Evolutionary conservation across 1,140 invertebrate species (phyloP), one percentile per base, ranked within the genome.

Genomic region (Rhyzopertha dominica): DNA sequence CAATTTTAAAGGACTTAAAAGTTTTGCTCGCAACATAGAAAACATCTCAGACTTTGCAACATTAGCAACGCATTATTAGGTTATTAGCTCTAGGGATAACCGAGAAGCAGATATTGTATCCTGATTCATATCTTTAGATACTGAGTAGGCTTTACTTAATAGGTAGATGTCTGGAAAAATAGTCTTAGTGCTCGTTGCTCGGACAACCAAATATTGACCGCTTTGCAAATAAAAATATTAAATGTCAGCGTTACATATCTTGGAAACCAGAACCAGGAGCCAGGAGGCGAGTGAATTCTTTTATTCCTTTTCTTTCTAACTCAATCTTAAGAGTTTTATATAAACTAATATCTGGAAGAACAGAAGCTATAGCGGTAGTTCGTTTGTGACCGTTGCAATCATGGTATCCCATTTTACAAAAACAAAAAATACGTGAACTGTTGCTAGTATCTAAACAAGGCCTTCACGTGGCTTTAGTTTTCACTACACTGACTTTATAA

Each of bases 341-440:
- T 28, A 61, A 59, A 53, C 54, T 58, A 22, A 52, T 43, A 24
- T 12, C 5, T 22, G 59, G 59, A 8, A 44, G 50, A 24, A 47
- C 54, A 22, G 32, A 5, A 30, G 57, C 55, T 10, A 56, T 63
- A 17, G 14, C 60, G 7, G 30, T 62, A 1, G 53, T 63, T 43
- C 65, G 59, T 57, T 61, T 64, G 18, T 65, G 62, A 61, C 32
- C 41, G 0, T 49, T 37, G 1, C 62, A 62, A 36, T 48, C 62
- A 12, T 64, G 62, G 60, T 61, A 42, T 24, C 58, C 61, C 10
- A 12, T 57, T 9, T 61, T 56, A 20, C 5, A 24, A 10, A 20
- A 8, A 14, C 12, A 44, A 18, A 12, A 32, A 29, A 26, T 32
- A 17, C 18, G 22, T 13, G 14, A 45, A 14, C 47, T 35, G 5